Conservation (phyloP, 2,797 vertebrate species). For the Karalla daura region DNA sequence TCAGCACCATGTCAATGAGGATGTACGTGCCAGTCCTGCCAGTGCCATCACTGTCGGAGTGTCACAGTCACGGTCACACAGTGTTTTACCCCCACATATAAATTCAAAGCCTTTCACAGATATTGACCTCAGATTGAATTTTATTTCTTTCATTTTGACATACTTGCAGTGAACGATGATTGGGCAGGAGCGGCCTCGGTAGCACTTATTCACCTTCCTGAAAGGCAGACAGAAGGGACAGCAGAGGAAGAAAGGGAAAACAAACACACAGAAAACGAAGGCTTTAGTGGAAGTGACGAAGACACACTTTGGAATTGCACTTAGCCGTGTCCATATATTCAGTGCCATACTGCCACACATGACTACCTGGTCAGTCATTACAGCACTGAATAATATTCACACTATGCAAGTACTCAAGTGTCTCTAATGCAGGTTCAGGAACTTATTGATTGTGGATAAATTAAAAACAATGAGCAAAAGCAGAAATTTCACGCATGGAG, state of each 20-base stretch:
- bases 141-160: background rate
- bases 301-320: background rate
- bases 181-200: conserved; percentile 96
- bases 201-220: conserved; percentile 99
- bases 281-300: conserved; percentile 22
- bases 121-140: background rate
- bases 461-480: conserved; percentile 3
- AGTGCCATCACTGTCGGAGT: conserved; percentile 88
- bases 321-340: background rate
- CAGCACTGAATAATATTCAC: background rate
- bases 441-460: background rate
- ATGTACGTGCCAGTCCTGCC: conserved; percentile 94
- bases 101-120: background rate
- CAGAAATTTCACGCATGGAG: background rate
- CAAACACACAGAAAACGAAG: conserved; percentile 40
- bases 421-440: background rate
- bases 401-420: background rate
- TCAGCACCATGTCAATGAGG: conserved; percentile 97
- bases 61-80: background rate
- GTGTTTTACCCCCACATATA: background rate
- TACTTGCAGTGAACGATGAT: conserved; percentile 99
- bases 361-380: background rate
- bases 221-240: conserved; percentile 55
- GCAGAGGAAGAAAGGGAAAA: conserved; percentile 40
- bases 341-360: background rate